These are phyloP conservation scores for Arvicanthis niloticus DNA, from an alignment of 2,113 vertebrate genomes.

Conservation along the genomic window DNA sequence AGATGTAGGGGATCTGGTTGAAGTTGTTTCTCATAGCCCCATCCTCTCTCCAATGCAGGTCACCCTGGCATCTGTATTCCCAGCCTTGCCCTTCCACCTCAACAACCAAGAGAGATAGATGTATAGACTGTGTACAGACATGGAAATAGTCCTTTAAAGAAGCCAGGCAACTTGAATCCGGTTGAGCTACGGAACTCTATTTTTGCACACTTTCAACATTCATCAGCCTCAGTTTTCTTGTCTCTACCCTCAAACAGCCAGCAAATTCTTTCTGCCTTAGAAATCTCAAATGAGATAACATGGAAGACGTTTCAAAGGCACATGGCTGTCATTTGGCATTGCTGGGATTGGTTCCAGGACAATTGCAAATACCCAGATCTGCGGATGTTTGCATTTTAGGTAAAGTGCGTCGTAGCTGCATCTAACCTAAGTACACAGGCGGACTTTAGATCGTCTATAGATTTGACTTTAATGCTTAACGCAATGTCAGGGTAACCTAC, in stretches of 20 bases:
- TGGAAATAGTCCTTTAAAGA: no score
- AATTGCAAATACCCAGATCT: background rate
- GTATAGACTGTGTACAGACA: background rate
- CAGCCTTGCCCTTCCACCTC: background rate
- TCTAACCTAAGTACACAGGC: background rate
- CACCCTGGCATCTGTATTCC: background rate
- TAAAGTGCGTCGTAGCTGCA: background rate
- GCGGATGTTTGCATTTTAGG: background rate
- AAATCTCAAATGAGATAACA: background rate
- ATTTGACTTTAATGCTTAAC: background rate
- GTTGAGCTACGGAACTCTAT: background rate
- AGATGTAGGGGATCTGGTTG: rapidly evolving
- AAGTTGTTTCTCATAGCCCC: rapidly evolving
- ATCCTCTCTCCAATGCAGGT: rapidly evolving
- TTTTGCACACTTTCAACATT: background rate
- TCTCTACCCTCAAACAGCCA: background rate
- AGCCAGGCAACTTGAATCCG: background rate
- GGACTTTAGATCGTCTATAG: background rate
- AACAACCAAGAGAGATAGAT: background rate
- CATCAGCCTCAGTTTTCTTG: background rate
- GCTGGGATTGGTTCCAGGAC: background rate
- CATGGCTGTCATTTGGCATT: background rate
- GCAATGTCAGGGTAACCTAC: background rate
- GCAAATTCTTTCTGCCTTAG: background rate
- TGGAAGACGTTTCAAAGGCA: slow-evolving; percentile 20